Evolutionary conservation across 1,140 invertebrate species (phyloP).

Genomic region (Lerema accius): DNA sequence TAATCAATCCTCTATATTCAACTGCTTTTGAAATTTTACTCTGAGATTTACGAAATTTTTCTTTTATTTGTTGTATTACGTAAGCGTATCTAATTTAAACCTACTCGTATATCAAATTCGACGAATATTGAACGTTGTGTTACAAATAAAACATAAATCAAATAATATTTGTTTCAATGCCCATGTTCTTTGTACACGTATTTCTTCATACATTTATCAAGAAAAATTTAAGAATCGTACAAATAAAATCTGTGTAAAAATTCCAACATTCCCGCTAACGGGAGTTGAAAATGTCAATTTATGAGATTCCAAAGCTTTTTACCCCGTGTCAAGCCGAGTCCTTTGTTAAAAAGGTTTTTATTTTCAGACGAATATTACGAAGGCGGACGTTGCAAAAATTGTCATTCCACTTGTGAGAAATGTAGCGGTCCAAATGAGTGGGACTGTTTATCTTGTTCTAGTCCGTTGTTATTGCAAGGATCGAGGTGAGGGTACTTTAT

Average conservation of each 20-base stretch:
- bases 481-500: conserved; percentile 67
- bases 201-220: conserved; percentile 39
- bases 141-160: background rate
- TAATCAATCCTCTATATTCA: conserved; percentile 24
- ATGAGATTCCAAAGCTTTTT: conserved; percentile 54
- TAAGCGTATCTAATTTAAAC: too few relatives aligned
- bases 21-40: conserved; percentile 23
- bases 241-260: conserved; percentile 46
- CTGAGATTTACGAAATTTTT: too few relatives aligned
- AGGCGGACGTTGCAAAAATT: conserved; percentile 87
- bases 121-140: background rate
- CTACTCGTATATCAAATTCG: too few relatives aligned
- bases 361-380: conserved; percentile 88
- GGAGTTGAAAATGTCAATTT: conserved; percentile 57
- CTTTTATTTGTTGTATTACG: background rate
- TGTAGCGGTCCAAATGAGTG: conserved; percentile 88
- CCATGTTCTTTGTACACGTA: conserved; percentile 23
- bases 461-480: conserved; percentile 86
- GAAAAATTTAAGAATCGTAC: conserved; percentile 44
- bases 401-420: conserved; percentile 88
- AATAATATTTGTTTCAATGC: background rate
- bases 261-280: conserved; percentile 44
- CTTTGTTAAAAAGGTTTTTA: conserved; percentile 56
- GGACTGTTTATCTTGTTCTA: conserved; percentile 88
- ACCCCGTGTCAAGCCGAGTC: conserved; percentile 40